These are phyloP conservation scores for Mythimna lalbum DNA, from an alignment of 2,888 invertebrate genomes.

Conservation along the genomic window DNA sequence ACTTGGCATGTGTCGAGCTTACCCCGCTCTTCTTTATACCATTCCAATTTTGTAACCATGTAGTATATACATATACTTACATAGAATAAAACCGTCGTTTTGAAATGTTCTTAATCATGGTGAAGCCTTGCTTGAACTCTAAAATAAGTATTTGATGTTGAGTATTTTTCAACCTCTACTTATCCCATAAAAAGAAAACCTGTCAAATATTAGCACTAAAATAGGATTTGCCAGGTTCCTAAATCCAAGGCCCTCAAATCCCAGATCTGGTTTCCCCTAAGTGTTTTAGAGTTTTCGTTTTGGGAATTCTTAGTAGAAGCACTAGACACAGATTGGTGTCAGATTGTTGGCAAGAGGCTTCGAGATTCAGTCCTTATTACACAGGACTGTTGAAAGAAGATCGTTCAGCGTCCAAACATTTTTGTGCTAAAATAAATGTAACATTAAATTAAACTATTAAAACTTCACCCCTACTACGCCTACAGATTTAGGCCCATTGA, in stretches of 20 bases:
- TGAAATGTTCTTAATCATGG: neutral
- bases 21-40: neutral
- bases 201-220: neutral
- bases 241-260: neutral
- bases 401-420: neutral
- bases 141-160: neutral
- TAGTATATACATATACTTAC: neutral
- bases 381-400: neutral
- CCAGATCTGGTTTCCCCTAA: neutral
- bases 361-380: neutral
- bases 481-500: neutral
- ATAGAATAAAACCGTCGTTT: neutral
- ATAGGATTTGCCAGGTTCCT: neutral
- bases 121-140: neutral
- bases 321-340: neutral
- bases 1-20: neutral
- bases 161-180: neutral
- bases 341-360: neutral
- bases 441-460: neutral
- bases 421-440: too few species aligned
- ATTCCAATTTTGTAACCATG: constrained; percentile 12
- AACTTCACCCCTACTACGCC: neutral
- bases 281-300: neutral
- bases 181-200: neutral
- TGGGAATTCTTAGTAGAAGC: neutral